Percentiles rank a stretch among this genome's conserved stretches.
Conservation (phyloP, 2,888 invertebrate genomes). For the Hoplodrina ambigua region DNA sequence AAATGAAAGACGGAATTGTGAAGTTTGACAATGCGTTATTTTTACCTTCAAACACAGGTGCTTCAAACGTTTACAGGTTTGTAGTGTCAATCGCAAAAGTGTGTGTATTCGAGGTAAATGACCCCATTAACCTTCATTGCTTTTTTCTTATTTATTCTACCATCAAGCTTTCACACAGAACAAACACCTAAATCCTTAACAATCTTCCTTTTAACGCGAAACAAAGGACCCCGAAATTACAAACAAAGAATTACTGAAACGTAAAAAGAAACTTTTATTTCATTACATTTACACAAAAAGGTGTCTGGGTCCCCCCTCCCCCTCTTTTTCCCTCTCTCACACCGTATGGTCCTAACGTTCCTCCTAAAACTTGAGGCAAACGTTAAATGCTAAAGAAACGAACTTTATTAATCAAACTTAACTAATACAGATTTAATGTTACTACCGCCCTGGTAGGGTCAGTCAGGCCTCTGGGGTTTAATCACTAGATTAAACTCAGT, state of each 20-base stretch:
- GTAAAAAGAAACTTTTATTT: constrained; percentile 49
- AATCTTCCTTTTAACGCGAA: constrained; percentile 27
- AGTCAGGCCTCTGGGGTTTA: constrained; percentile 39
- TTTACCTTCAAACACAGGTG: not conserved
- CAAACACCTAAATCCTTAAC: constrained; percentile 24
- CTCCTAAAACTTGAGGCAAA: constrained; percentile 53
- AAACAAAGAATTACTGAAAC: constrained; percentile 48
- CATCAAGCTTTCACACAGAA: constrained; percentile 26
- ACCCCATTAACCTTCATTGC: constrained; percentile 4
- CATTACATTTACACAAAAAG: constrained; percentile 51
- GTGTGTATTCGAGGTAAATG: not conserved
- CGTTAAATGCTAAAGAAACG: constrained; percentile 59
- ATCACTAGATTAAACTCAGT: constrained; percentile 54
- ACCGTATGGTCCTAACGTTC: constrained; percentile 50
- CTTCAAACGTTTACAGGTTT: not conserved
- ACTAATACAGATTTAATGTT: constrained; percentile 64
- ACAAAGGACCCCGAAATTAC: constrained; percentile 46
- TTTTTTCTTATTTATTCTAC: constrained; percentile 27
- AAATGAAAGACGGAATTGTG: not conserved
- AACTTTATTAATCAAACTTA: constrained; percentile 68
- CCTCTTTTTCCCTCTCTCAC: constrained; percentile 12
- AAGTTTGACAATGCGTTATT: not conserved
- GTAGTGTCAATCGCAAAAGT: not conserved
- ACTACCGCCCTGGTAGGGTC: constrained; percentile 53
- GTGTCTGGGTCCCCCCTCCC: constrained; percentile 26